phyloP scores from a whole-genome alignment of 2,888 invertebrate species.

The Phoenoteleia sp. region DNA sequence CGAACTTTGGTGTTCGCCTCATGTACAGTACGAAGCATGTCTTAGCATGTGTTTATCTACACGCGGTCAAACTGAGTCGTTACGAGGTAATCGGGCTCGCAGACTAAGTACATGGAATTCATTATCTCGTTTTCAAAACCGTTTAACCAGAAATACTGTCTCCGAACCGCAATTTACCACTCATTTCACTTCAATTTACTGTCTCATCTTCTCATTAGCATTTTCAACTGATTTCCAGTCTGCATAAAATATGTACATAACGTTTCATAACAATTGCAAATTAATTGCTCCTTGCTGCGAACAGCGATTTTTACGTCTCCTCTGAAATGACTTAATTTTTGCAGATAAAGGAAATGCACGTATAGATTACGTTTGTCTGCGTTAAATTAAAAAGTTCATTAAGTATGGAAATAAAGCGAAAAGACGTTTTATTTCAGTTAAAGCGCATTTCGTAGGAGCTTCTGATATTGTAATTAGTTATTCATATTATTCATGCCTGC shows the following conservation, averaged over 20 bases:
- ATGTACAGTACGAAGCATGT: slow-evolving; percentile 1
- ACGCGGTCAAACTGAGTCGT: slow-evolving; percentile 39
- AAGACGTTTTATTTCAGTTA: slow-evolving; percentile 10
- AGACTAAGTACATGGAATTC: slow-evolving; percentile 29
- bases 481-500: slow-evolving; percentile 8
- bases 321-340: too few relatives aligned
- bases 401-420: not conserved
- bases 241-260: too few relatives aligned
- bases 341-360: too few relatives aligned
- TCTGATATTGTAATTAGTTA: slow-evolving; percentile 1
- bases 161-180: not conserved
- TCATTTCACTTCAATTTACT: not conserved
- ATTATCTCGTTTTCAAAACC: slow-evolving; percentile 38
- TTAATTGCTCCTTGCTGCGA: too few relatives aligned
- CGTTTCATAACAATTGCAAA: too few relatives aligned
- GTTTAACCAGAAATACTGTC: slow-evolving; percentile 26
- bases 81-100: slow-evolving; percentile 43
- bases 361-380: too few relatives aligned
- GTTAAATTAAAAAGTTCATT: not conserved
- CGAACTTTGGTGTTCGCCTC: slow-evolving; percentile 20
- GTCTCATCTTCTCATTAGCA: too few relatives aligned
- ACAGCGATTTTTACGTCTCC: too few relatives aligned
- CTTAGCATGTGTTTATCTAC: slow-evolving; percentile 17
- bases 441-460: not conserved
- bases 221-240: too few relatives aligned